A percentile compares a stretch with the other conserved stretches of the same genome.
Evolutionary conservation across 2,113 vertebrate genomes (phyloP).

Genomic region (Elaphurus davidianus): DNA sequence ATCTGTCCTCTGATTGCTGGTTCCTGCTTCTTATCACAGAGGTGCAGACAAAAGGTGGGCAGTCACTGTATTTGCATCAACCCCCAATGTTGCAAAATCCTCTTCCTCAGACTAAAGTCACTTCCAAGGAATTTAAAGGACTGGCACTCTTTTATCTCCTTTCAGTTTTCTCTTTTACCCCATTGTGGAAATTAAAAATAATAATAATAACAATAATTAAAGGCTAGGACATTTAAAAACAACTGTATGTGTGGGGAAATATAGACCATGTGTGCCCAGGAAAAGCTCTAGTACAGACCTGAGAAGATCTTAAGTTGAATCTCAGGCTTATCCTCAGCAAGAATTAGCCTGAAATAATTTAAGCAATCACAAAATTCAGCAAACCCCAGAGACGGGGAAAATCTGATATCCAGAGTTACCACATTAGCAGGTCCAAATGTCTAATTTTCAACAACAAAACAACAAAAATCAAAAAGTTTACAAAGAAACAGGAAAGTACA

Average conservation of each 20-base stretch:
- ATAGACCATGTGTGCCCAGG: neutral
- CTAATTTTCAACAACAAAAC: neutral
- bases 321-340: neutral
- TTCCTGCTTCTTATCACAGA: neutral
- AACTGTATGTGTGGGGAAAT: neutral
- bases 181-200: neutral
- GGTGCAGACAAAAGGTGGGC: neutral
- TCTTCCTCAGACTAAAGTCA: neutral
- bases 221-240: neutral
- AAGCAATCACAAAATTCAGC: neutral
- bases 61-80: neutral
- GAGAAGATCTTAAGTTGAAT: neutral
- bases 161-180: neutral
- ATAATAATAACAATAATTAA: neutral
- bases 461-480: neutral
- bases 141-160: neutral
- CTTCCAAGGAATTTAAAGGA: neutral
- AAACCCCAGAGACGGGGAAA: neutral
- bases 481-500: neutral
- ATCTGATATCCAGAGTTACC: neutral
- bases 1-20: neutral
- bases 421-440: neutral
- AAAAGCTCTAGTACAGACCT: neutral
- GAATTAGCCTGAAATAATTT: neutral
- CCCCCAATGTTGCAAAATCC: neutral